These are phyloP conservation scores for Euwallacea fornicatus DNA, from an alignment of 1,140 invertebrate genomes.

Conservation along the genomic window DNA sequence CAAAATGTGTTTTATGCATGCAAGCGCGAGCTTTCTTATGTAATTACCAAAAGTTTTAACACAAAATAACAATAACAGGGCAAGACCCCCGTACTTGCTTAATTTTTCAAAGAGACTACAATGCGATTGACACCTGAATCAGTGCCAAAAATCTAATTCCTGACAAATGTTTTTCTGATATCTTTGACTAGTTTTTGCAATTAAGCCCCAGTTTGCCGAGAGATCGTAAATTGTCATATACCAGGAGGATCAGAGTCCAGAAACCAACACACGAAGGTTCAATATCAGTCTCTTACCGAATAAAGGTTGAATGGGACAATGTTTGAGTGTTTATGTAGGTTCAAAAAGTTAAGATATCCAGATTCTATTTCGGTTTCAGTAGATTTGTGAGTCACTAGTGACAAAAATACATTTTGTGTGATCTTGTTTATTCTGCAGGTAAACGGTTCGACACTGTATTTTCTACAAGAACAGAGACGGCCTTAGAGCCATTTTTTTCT, in stretches of 20 bases:
- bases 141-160: slow-evolving; percentile 11
- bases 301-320: slow-evolving; percentile 7
- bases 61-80: too few relatives aligned
- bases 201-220: too few relatives aligned
- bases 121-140: too few relatives aligned
- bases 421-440: slow-evolving; percentile 9
- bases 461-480: not conserved
- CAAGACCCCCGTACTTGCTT: too few relatives aligned
- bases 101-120: too few relatives aligned
- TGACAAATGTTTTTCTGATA: slow-evolving; percentile 4
- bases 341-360: slow-evolving; percentile 12
- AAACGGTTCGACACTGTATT: slow-evolving; percentile 1
- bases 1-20: too few relatives aligned
- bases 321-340: slow-evolving; percentile 15
- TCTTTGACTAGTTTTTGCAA: not conserved
- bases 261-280: slow-evolving; percentile 3
- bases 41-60: too few relatives aligned
- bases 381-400: slow-evolving; percentile 22
- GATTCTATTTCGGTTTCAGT: slow-evolving; percentile 19
- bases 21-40: too few relatives aligned
- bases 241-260: not conserved
- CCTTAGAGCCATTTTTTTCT: not conserved
- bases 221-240: not conserved
- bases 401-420: slow-evolving; percentile 23
- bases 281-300: not conserved